Percentiles rank a stretch among this genome's conserved stretches.
These are phyloP conservation scores for Athalia rosae DNA, from an alignment of 2,888 invertebrate genomes.

Conservation along the genomic window DNA sequence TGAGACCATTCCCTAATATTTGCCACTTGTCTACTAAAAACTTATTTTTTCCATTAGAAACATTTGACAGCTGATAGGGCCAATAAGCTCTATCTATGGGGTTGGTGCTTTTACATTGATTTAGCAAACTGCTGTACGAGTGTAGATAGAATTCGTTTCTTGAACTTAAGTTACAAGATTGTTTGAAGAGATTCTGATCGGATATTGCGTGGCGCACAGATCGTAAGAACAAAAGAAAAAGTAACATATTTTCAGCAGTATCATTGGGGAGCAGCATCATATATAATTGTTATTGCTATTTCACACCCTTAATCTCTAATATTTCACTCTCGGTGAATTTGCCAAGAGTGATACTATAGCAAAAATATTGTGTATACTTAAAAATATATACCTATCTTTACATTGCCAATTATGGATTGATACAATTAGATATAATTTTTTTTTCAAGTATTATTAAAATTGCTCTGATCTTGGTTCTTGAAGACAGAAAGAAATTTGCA, in stretches of 20 bases:
- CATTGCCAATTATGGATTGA: slow-evolving; percentile 30
- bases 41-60: not conserved
- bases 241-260: slow-evolving; percentile 15
- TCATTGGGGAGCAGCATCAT: slow-evolving; percentile 14
- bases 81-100: not conserved
- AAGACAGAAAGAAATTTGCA: too few species aligned
- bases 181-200: too few species aligned
- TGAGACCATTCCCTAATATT: slow-evolving; percentile 11
- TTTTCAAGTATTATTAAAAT: slow-evolving; percentile 9
- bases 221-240: slow-evolving; percentile 14
- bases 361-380: slow-evolving; percentile 55
- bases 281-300: slow-evolving; percentile 27
- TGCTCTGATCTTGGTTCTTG: not conserved
- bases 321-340: slow-evolving; percentile 14
- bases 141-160: too few species aligned
- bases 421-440: slow-evolving; percentile 21
- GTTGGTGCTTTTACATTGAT: too few species aligned
- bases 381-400: slow-evolving; percentile 44
- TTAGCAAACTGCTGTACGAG: too few species aligned
- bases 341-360: slow-evolving; percentile 52
- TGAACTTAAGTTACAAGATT: too few species aligned
- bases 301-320: slow-evolving; percentile 32
- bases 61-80: not conserved
- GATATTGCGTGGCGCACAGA: not conserved
- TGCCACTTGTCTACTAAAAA: not conserved